phyloP scores from a whole-genome alignment of 1,140 invertebrate genomes.

The Bicyclus anynana region DNA sequence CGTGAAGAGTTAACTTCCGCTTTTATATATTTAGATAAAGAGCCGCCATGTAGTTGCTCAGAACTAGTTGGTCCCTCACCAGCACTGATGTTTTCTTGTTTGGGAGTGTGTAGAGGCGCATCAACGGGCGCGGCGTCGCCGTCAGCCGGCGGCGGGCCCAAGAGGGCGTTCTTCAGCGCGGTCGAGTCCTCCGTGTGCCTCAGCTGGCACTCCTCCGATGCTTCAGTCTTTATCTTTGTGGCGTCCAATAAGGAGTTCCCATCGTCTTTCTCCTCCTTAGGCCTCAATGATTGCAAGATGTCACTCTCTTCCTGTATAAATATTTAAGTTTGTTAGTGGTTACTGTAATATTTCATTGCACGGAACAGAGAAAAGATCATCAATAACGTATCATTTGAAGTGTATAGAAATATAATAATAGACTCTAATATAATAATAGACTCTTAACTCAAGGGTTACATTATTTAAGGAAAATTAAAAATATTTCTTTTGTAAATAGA shows the following conservation, averaged over 20 bases:
- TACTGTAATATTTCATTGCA: neutral
- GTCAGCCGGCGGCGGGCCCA: constrained; percentile 53
- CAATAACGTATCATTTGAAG: no score
- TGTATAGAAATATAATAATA: no score
- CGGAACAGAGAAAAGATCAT: no score
- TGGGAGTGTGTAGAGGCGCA: constrained; percentile 38
- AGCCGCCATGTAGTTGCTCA: no score
- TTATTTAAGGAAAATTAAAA: no score
- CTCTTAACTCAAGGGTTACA: no score
- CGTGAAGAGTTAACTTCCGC: no score
- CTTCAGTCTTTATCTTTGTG: constrained; percentile 53
- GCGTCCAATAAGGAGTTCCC: constrained; percentile 25
- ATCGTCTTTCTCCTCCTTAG: constrained; percentile 64
- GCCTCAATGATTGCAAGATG: constrained; percentile 50
- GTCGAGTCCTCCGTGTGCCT: constrained; percentile 67
- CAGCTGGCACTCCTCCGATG: constrained; percentile 47
- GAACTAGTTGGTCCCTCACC: no score
- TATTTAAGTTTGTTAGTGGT: neutral
- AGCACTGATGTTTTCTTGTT: constrained; percentile 48
- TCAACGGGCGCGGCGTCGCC: constrained; percentile 33
- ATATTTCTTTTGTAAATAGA: no score
- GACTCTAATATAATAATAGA: no score
- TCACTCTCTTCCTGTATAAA: constrained; percentile 56
- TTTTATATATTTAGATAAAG: no score
- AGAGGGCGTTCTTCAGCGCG: constrained; percentile 60